Evolutionary conservation across 2,113 vertebrate species (phyloP).

Genomic region (Chlorocebus sabaeus): DNA sequence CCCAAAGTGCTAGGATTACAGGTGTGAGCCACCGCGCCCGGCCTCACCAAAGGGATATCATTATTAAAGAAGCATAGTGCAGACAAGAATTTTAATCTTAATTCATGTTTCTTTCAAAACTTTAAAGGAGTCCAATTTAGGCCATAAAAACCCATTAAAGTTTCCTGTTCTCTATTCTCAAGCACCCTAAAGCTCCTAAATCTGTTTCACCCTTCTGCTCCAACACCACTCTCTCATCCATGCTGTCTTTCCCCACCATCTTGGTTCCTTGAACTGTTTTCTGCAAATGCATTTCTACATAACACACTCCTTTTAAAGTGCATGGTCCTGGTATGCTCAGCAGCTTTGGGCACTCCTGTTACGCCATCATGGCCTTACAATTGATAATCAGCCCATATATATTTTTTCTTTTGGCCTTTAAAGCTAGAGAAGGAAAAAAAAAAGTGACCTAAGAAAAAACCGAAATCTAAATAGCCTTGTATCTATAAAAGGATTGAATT

Average conservation of each 20-base stretch:
- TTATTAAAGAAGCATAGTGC: not conserved
- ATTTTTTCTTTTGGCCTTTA: not conserved
- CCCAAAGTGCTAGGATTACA: no score
- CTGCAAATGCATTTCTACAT: not conserved
- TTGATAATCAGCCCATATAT: not conserved
- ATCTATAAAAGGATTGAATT: not conserved
- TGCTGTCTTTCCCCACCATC: not conserved
- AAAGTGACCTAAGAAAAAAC: not conserved
- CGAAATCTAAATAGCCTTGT: not conserved
- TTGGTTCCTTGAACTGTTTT: not conserved
- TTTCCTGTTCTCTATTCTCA: not conserved
- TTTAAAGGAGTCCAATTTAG: not conserved
- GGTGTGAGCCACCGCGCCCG: no score
- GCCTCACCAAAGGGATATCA: not conserved
- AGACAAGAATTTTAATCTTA: not conserved
- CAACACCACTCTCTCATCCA: not conserved
- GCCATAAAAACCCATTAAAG: not conserved
- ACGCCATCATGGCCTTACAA: not conserved
- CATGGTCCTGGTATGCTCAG: not conserved
- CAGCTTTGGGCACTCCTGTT: not conserved
- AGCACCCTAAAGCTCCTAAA: not conserved
- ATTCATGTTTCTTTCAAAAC: not conserved
- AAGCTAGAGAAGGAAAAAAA: not conserved
- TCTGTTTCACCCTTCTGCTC: not conserved
- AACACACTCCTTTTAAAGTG: not conserved